Evolutionary conservation across 2,113 vertebrate genomes (phyloP).

Genomic region (Poeciliopsis turrubarensis): DNA sequence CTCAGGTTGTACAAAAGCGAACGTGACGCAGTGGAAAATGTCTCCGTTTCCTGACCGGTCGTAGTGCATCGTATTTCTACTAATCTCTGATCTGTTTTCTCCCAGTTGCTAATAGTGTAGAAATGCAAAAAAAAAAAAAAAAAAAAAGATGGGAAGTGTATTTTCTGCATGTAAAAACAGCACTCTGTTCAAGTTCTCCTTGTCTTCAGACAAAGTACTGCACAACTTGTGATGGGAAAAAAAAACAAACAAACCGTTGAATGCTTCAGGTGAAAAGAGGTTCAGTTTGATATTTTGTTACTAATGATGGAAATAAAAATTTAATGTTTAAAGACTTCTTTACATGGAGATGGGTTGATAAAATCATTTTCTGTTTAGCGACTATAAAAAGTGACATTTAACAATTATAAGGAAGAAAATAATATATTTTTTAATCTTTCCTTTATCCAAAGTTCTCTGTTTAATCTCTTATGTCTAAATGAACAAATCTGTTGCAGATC

Average conservation of each 20-base stretch:
- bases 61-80: constrained; percentile 65
- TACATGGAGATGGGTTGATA: constrained; percentile 18
- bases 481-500: neutral
- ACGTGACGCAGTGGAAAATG: constrained; percentile 24
- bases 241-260: constrained; percentile 15
- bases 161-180: constrained; percentile 74
- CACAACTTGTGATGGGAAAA: constrained; percentile 48
- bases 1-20: constrained; percentile 61
- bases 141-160: constrained; percentile 30
- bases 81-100: constrained; percentile 42
- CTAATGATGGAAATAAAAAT: constrained; percentile 9
- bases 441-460: constrained; percentile 72
- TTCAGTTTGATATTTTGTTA: constrained; percentile 42
- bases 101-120: constrained; percentile 70
- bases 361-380: constrained; percentile 67
- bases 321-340: constrained; percentile 23
- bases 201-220: constrained; percentile 54
- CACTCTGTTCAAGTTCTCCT: constrained; percentile 60
- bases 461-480: constrained; percentile 70
- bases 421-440: constrained; percentile 77
- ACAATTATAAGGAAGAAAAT: constrained; percentile 47
- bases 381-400: constrained; percentile 51
- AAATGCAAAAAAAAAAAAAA: constrained; percentile 35
- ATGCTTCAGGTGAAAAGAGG: constrained; percentile 55
- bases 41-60: constrained; percentile 41